Percentiles rank a stretch among this genome's conserved stretches.
phyloP scores from a whole-genome alignment of 2,797 vertebrate species.

The Channa striata region DNA sequence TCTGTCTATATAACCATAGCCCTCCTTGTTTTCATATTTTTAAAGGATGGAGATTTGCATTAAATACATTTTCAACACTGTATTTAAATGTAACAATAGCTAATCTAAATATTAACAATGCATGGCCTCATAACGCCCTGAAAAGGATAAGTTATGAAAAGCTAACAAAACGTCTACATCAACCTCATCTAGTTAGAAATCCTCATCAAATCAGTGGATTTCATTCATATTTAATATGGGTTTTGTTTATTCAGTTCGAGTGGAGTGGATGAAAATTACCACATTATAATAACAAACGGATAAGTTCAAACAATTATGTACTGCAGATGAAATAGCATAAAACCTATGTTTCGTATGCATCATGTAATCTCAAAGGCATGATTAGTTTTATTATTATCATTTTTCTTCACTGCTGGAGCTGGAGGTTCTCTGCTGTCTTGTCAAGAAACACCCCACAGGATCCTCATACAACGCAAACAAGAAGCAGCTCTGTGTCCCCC shows the following conservation, averaged over 20 bases:
- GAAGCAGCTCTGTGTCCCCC: not conserved
- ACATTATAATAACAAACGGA: slow-evolving; percentile 53
- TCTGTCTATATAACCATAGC: slow-evolving; percentile 13
- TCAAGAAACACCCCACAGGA: slow-evolving; percentile 30
- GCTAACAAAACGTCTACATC: slow-evolving; percentile 18
- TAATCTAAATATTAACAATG: slow-evolving; percentile 35
- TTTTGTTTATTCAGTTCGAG: slow-evolving; percentile 49
- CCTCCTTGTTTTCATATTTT: slow-evolving; percentile 35
- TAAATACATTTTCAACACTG: slow-evolving; percentile 7
- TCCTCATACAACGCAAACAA: slow-evolving; percentile 39
- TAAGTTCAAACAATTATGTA: slow-evolving; percentile 29
- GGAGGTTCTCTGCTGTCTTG: slow-evolving; percentile 1
- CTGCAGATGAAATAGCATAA: slow-evolving; percentile 14
- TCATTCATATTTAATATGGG: slow-evolving; percentile 31
- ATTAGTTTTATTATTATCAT: slow-evolving; percentile 45
- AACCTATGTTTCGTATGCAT: slow-evolving; percentile 19
- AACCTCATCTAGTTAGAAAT: slow-evolving; percentile 17
- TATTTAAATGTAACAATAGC: slow-evolving; percentile 15
- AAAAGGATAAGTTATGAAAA: slow-evolving; percentile 6
- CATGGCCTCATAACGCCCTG: slow-evolving; percentile 1
- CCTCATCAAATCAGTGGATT: slow-evolving; percentile 31
- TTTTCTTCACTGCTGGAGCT: slow-evolving; percentile 26
- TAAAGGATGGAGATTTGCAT: slow-evolving; percentile 43
- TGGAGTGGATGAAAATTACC: slow-evolving; percentile 38
- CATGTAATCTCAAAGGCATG: slow-evolving; percentile 18